phyloP scores from a whole-genome alignment of 2,113 vertebrate genomes.

The Marmota monax region DNA sequence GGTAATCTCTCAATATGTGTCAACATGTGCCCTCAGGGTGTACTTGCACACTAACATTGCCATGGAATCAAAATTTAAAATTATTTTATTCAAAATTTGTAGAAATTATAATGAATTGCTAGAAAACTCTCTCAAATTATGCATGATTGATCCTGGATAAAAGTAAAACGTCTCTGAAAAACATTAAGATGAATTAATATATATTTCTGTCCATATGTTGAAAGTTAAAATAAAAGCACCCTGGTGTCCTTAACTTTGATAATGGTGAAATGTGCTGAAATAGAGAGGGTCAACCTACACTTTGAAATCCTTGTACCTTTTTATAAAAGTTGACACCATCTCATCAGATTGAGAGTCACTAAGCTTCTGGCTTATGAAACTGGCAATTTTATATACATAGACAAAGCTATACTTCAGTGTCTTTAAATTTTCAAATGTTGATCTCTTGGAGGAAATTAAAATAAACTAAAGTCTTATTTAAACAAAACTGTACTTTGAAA shows the following conservation, averaged over 20 bases:
- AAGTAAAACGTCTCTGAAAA: background rate
- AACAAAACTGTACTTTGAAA: background rate
- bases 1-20: background rate
- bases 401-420: background rate
- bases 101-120: background rate
- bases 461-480: background rate
- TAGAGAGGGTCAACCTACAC: background rate
- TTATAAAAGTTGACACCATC: background rate
- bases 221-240: background rate
- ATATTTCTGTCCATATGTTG: background rate
- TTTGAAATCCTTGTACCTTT: background rate
- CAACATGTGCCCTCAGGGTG: background rate
- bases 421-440: background rate
- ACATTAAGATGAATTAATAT: background rate
- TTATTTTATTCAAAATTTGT: background rate
- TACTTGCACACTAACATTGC: background rate
- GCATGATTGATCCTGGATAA: background rate
- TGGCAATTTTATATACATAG: background rate
- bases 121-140: background rate
- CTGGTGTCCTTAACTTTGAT: background rate
- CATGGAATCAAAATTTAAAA: background rate
- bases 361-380: background rate
- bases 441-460: background rate
- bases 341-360: background rate
- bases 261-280: background rate